Base-by-base conservation (phyloP, 2,797 vertebrate genomes). In the Benthosema pterotum region DNA sequence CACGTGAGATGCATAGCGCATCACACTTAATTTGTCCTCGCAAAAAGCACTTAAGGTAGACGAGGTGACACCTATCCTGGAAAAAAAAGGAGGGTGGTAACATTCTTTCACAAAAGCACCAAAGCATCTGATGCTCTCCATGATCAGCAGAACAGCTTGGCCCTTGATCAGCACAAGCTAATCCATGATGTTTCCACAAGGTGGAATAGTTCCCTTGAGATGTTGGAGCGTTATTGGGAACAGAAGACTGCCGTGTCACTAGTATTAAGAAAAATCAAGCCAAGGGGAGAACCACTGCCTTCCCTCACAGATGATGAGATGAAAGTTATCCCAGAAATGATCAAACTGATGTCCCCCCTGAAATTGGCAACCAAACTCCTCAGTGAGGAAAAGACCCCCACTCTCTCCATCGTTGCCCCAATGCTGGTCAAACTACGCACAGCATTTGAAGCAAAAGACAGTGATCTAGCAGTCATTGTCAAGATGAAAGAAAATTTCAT, bases 341-440 rank as follows among this genome's bases (percentile, higher is more conserved):
- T 68, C 46, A 69, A 69, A 56, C 17, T 56, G 11, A 68, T 62
- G 64, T 48, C 60, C 42, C 65, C 67, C 32, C 38, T 68, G 53
- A 74, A 71, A 71, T 45, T 71, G 60, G 53, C 60, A 60, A 68
- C 67, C 43, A 61, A 49, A 43, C 62, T 74, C 61, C 52, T 67
- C 25, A 65, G 53, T 47, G 53, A 65, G 19, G 54, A 56, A 59
- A 56, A 69, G 48, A 38, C 8, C 1, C 18, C 32, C 51, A 57
- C 59, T 42, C 52, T 65, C 51, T 75, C 72, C 15, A 60, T 66
- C 32, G 74, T 78, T 16, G 38, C 51, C 46, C 72, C 69, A 64
- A 60, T 69, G 14, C 61, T 66, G 42, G 64, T 49, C 48, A 68
- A 74, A 74, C 50, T 68, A 1, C 55, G 56, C 42, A 60, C n/a